These are phyloP conservation scores for Acanthococcus lagerstroemiae DNA, from an alignment of 2,888 invertebrate species.

Conservation along the genomic window DNA sequence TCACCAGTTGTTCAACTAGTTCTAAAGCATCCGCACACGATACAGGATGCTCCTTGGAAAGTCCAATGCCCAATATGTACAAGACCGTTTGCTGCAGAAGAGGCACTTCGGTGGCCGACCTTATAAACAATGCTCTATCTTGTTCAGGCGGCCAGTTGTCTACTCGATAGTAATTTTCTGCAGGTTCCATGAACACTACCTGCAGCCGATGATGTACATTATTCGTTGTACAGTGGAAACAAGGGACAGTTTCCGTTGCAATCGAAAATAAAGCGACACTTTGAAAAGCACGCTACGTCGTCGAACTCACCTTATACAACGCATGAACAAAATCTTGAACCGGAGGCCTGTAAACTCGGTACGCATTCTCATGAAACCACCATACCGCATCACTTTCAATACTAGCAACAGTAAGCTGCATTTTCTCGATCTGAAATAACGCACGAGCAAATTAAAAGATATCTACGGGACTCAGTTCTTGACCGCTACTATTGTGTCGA, in stretches of 20 bases:
- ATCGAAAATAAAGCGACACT: too few relatives aligned
- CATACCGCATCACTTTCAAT: conserved; percentile 78
- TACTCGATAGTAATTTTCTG: conserved; percentile 71
- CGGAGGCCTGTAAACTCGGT: conserved; percentile 60
- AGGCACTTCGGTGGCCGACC: conserved; percentile 80
- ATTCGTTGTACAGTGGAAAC: too few relatives aligned
- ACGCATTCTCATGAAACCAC: conserved; percentile 78
- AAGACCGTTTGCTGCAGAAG: conserved; percentile 74
- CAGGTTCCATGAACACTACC: conserved; percentile 62
- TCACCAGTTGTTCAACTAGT: conserved; percentile 71
- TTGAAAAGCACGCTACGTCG: too few relatives aligned
- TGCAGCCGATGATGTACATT: too few relatives aligned
- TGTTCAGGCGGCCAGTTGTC: conserved; percentile 88
- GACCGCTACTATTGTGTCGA: too few relatives aligned
- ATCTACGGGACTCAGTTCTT: too few relatives aligned
- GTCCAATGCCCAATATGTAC: conserved; percentile 70
- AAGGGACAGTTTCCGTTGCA: too few relatives aligned
- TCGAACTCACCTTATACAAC: conserved; percentile 60
- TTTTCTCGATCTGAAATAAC: conserved; percentile 38
- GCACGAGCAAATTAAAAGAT: neutral
- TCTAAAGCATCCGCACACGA: conserved; percentile 75
- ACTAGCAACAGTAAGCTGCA: conserved; percentile 45
- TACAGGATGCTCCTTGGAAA: conserved; percentile 69
- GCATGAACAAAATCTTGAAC: conserved; percentile 64
- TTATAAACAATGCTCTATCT: conserved; percentile 65